Evolutionary conservation across 2,888 invertebrate genomes (phyloP), one percentile per base, ranked within the genome.

Genomic region (Chrysolina haemoptera): DNA sequence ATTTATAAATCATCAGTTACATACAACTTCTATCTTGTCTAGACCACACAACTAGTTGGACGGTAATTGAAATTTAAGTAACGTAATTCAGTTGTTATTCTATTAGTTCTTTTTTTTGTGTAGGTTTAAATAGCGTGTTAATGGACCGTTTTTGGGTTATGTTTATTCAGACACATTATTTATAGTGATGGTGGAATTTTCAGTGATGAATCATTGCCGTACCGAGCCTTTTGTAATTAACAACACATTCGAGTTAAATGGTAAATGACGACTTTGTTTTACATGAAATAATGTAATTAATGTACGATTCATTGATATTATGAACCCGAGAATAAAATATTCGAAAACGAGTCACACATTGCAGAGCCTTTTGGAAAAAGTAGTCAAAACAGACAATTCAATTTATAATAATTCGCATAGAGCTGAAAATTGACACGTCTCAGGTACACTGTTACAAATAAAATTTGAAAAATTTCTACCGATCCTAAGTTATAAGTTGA

Each of bases 51-150:
- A 48, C 27, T 43, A 35, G 67, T 62, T 69, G 43, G 27, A 20
- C 11, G 43, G 62, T 62, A 69, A 69, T 69, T 69, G 68, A 62
- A 69, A 69, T 74, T 68, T 68, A 71, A 68, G 68, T 63, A 65
- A 48, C 68, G 71, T 68, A 71, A 71, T 74, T 74, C 66, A 74
- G 68, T 74, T 71, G 68, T 74, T 71, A 74, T 64, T 64, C 70
- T 64, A 64, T 74, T 70, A 74, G 55, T 16, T 62, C 27, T 55
- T 62, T 16, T 62, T 41, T 48, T 65, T 62, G 71, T 71, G 74
- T 74, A 71, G 74, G 74, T 48, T 68, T 59, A 68, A 74, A 70
- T 46, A 68, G 53, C 68, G 68, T 70, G 67, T 74, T 67, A 73
- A 74, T 62, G 67, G 70, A 70, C 70, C 69, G 70, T 74, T 74